These are phyloP conservation scores for Crocallis elinguaria DNA, from an alignment of 2,888 invertebrate species.

Conservation along the genomic window DNA sequence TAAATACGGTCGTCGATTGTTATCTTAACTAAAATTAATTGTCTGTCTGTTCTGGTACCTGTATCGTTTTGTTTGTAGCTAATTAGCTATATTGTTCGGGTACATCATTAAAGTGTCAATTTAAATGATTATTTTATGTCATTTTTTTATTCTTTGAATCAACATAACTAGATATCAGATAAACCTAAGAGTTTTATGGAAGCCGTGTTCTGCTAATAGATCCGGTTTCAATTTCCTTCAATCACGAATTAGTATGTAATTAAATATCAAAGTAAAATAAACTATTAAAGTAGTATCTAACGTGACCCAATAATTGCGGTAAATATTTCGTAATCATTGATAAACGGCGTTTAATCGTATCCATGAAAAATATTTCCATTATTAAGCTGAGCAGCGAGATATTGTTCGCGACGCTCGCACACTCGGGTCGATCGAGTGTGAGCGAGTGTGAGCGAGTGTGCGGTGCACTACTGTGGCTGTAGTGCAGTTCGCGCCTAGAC, in stretches of 20 bases:
- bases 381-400: constrained; percentile 34
- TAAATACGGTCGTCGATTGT: constrained; percentile 31
- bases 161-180: neutral
- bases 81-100: neutral
- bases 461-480: constrained; percentile 27
- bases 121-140: too few relatives aligned
- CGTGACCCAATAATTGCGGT: constrained; percentile 43
- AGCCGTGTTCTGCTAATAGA: constrained; percentile 31
- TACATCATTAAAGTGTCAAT: neutral
- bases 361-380: constrained; percentile 60
- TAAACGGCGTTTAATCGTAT: constrained; percentile 47
- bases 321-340: constrained; percentile 37
- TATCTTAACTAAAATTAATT: constrained; percentile 24
- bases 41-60: constrained; percentile 14
- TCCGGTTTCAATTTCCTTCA: constrained; percentile 48
- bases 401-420: constrained; percentile 24
- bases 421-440: neutral
- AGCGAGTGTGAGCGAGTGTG: too few relatives aligned
- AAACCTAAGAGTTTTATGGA: neutral
- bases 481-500: constrained; percentile 58
- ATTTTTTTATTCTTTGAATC: neutral
- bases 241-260: constrained; percentile 41
- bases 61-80: constrained; percentile 5
- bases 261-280: constrained; percentile 34
- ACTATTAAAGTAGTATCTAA: constrained; percentile 38